Conservation (phyloP, 2,113 vertebrate species). For the Ascaphus truei region DNA sequence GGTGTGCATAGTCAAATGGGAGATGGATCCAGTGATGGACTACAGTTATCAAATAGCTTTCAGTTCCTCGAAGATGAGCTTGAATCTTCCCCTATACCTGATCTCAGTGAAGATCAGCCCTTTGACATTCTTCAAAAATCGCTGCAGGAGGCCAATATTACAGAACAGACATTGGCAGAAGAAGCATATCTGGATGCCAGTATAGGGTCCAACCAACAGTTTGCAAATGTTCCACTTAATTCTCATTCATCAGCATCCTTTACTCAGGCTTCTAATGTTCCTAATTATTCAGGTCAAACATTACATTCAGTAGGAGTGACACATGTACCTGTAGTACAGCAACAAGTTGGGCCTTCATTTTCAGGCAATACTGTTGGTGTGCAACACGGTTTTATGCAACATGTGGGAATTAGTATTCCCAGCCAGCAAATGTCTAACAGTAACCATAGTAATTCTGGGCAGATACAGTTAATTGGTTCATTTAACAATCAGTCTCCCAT, state of each 20-base stretch:
- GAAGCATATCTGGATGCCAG: constrained; percentile 93
- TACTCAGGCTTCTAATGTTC: constrained; percentile 77
- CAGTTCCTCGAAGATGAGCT: constrained; percentile 95
- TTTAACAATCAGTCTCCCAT: constrained; percentile 83
- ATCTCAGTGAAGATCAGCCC: constrained; percentile 91
- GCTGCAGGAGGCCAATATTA: constrained; percentile 95
- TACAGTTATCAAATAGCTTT: constrained; percentile 89
- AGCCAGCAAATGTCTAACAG: constrained; percentile 82
- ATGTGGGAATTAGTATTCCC: constrained; percentile 74
- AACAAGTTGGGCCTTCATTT: constrained; percentile 71
- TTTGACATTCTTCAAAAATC: constrained; percentile 99
- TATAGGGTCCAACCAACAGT: constrained; percentile 72
- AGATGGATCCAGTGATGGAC: constrained; percentile 77
- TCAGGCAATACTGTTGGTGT: constrained; percentile 77
- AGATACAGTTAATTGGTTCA: constrained; percentile 90
- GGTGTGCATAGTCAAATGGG: constrained; percentile 78
- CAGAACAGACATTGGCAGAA: constrained; percentile 94
- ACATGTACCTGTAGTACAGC: constrained; percentile 65
- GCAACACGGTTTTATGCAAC: constrained; percentile 89
- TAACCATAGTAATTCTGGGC: constrained; percentile 78
- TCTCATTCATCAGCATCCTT: constrained; percentile 76
- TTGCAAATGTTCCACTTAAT: constrained; percentile 73
- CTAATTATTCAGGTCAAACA: constrained; percentile 79
- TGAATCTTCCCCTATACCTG: constrained; percentile 79
- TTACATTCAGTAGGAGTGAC: constrained; percentile 74